A percentile compares a stretch with the other conserved stretches of the same genome.
Conservation (phyloP, 2,113 vertebrate genomes). For the Oreotrochilus melanogaster region DNA sequence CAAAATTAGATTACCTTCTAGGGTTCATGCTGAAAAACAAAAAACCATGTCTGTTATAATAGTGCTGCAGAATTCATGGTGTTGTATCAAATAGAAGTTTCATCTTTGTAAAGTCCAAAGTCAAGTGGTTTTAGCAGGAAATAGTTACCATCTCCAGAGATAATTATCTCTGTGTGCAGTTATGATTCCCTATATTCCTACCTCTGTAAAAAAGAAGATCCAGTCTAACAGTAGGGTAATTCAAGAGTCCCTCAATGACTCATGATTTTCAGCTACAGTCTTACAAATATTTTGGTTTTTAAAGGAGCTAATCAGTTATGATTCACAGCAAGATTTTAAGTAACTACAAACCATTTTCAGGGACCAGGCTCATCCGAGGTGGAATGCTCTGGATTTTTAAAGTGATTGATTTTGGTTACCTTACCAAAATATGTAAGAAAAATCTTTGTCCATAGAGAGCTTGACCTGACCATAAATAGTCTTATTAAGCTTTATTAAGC, state of each 20-base stretch:
- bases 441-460: neutral
- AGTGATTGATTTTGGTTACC: neutral
- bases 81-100: neutral
- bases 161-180: neutral
- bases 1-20: neutral
- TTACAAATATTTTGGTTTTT: neutral
- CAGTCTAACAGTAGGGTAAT: neutral
- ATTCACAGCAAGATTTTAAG: neutral
- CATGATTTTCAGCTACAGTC: neutral
- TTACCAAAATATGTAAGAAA: neutral
- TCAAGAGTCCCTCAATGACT: neutral
- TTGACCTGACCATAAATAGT: neutral
- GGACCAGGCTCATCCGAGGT: neutral
- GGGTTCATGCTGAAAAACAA: neutral
- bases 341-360: neutral
- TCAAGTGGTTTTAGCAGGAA: constrained; percentile 5
- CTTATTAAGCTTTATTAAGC: neutral
- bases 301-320: neutral
- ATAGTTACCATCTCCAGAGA: neutral
- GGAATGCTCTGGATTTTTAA: neutral
- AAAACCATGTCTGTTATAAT: neutral
- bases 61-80: neutral
- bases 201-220: neutral
- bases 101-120: neutral
- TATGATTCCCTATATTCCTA: neutral